Conservation (phyloP, 2,113 vertebrate genomes). For the Furnarius figulus region DNA sequence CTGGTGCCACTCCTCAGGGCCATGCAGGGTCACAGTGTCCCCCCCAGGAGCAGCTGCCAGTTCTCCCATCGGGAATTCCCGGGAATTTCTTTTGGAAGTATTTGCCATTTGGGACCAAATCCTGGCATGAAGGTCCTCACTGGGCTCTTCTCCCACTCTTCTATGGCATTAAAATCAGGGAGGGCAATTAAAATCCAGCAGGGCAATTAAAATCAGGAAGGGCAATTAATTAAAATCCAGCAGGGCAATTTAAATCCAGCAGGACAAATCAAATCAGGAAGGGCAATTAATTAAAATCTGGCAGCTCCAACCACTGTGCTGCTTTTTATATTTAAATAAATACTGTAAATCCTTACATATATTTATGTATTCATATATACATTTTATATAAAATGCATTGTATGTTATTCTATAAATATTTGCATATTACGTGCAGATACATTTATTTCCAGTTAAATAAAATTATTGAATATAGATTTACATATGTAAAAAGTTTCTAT, state of each 20-base stretch:
- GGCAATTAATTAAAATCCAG: neutral
- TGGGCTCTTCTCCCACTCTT: neutral
- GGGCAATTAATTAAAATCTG: neutral
- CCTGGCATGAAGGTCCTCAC: neutral
- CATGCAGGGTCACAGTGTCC: neutral
- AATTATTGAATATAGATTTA: neutral
- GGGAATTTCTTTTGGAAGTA: too few relatives aligned
- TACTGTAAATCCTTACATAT: accelerated
- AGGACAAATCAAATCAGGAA: neutral
- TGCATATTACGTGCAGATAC: neutral
- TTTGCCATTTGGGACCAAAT: neutral
- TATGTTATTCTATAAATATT: neutral
- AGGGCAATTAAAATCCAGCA: neutral
- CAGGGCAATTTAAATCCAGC: neutral
- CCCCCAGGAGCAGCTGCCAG: neutral
- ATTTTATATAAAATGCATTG: neutral
- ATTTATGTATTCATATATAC: neutral
- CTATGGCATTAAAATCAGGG: neutral
- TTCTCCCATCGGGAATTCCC: accelerated
- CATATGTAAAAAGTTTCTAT: neutral
- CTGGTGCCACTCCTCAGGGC: neutral
- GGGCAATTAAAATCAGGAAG: neutral
- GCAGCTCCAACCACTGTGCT: neutral
- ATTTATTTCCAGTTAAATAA: neutral
- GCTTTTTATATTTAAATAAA: neutral